These are phyloP conservation scores for Laticauda laticaudata DNA, from an alignment of 2,113 vertebrate genomes.

Conservation along the genomic window DNA sequence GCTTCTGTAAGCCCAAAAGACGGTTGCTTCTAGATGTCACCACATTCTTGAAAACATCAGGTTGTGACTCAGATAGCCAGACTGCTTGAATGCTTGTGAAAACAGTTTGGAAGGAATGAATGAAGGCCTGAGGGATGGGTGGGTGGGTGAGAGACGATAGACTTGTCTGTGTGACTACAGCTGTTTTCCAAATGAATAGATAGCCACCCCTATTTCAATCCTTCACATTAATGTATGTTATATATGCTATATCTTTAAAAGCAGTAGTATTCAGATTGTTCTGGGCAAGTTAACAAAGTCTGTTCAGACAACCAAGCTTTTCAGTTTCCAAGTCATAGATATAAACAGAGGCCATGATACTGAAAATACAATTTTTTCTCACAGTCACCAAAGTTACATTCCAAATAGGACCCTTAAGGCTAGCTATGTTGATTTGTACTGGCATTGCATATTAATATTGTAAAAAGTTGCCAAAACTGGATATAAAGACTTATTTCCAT, in stretches of 20 bases:
- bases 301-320: not conserved
- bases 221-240: not conserved
- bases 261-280: not conserved
- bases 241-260: conserved; percentile 28
- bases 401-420: not conserved
- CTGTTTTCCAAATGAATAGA: not conserved
- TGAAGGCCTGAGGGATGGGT: not conserved
- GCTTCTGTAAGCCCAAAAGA: not conserved
- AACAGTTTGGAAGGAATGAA: not conserved
- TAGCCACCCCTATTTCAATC: not conserved
- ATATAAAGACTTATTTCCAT: not conserved
- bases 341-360: not conserved
- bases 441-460: not conserved
- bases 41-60: not conserved
- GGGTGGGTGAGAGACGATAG: not conserved
- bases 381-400: not conserved
- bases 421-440: not conserved
- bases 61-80: not conserved
- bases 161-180: not conserved
- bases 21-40: not conserved
- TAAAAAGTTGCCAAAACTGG: not conserved
- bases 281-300: not conserved
- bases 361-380: not conserved
- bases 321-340: not conserved
- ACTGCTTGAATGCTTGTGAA: not conserved